Base-by-base conservation (phyloP, 2,113 vertebrate genomes). In the Elephantulus edwardii region DNA sequence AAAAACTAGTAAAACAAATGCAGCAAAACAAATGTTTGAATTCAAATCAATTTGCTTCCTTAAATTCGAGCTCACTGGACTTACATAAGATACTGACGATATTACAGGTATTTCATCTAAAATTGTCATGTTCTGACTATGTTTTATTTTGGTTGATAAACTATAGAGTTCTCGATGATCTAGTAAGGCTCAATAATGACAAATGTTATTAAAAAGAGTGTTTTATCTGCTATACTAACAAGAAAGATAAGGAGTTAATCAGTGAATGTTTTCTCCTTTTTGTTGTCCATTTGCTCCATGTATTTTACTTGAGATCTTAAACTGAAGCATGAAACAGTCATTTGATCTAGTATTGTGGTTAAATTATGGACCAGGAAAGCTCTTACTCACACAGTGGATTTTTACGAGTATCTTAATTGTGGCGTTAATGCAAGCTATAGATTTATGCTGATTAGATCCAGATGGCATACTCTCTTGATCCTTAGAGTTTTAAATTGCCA, bases 391-490 rank as follows among this genome's bases (percentile, higher is more conserved):
- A 50, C 72, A 83, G 88, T 84, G 66, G 60, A 68, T 94, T 75
- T 97, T 97, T 96, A 95, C 94, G 81, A 96, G 75, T 68, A 83
- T 96, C 95, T 96, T 96, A 97, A 97, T 94, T 96, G 93, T 91
- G 80, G 89, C 91, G 86, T 70, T 96, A 97, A 95, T 96, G 83
- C 80, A 95, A 94, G 86, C 95, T 92, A 95, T 95, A 74, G 93
- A 95, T 95, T 28, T 95, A 88, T 91, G 92, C 72, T 96, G 54
- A 98, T 97, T 96, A 96, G 96, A 97, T 97, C 88, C 97, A 97
- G 91, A 97, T 97, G 95, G 85, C 62, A 91, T 75, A 46, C 14
- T 95, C 75, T 90, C 91, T 93, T 96, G 92, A 92, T 95, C 75
- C 84, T 96, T 93, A 90, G 80, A 93, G 88, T 19, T 93, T 95